Conservation (phyloP, 2,888 invertebrate species). For the Drosophila histrio region DNA sequence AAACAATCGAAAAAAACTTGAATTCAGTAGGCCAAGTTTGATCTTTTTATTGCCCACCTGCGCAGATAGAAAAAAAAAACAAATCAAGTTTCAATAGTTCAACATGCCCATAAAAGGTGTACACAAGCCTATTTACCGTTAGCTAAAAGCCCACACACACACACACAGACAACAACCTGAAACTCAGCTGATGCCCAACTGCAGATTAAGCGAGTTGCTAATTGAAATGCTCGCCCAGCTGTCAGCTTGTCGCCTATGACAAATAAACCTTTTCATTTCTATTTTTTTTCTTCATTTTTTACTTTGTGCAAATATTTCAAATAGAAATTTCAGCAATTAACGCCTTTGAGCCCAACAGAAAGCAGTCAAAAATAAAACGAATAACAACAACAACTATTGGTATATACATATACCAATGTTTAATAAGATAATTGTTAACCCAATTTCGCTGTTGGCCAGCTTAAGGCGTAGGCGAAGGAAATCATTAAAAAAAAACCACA, state of each 20-base stretch:
- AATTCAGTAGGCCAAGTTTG: constrained; percentile 42
- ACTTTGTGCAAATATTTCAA: constrained; percentile 19
- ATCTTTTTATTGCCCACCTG: constrained; percentile 34
- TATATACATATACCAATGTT: neutral
- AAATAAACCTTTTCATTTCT: constrained; percentile 11
- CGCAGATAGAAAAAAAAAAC: neutral
- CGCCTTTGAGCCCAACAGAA: constrained; percentile 27
- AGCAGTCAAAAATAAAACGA: constrained; percentile 1
- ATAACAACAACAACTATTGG: neutral
- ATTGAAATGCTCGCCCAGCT: constrained; percentile 49
- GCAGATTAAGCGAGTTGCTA: constrained; percentile 36
- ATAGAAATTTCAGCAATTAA: constrained; percentile 54
- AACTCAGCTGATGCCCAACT: constrained; percentile 21
- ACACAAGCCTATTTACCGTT: constrained; percentile 44
- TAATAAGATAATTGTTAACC: constrained; percentile 49
- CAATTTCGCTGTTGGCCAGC: constrained; percentile 32
- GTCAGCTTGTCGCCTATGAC: constrained; percentile 17
- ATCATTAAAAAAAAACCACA: neutral
- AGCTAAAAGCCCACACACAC: constrained; percentile 17
- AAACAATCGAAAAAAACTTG: neutral
- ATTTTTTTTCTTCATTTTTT: neutral
- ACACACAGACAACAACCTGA: neutral
- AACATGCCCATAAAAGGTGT: constrained; percentile 47
- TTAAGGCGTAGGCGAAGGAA: constrained; percentile 7
- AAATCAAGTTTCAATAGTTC: constrained; percentile 34